Evolutionary conservation across 2,113 vertebrate genomes (phyloP).

Genomic region (Mionectes macconnelli): DNA sequence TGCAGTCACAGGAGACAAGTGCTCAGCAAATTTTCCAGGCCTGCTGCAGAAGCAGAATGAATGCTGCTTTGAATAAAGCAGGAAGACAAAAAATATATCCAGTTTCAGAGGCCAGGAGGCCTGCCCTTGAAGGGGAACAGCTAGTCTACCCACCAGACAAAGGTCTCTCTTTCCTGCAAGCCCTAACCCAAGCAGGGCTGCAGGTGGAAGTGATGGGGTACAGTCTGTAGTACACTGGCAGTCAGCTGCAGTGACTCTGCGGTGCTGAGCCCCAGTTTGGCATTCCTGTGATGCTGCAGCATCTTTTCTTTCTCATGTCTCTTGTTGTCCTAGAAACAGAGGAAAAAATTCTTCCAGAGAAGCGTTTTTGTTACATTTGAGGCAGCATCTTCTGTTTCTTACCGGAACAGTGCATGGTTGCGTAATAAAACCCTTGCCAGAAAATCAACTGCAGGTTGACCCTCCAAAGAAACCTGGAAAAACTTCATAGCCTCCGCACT

Average conservation of each 20-base stretch:
- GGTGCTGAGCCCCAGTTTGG: not conserved
- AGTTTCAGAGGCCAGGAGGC: not conserved
- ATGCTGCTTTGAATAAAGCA: not conserved
- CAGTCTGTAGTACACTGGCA: not conserved
- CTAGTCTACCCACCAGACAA: not conserved
- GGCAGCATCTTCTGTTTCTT: not conserved
- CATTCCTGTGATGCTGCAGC: not conserved
- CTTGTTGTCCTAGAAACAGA: conserved; percentile 68
- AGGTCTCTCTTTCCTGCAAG: not conserved
- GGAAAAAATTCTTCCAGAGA: conserved; percentile 7
- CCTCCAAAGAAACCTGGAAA: not conserved
- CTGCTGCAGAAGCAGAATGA: not conserved
- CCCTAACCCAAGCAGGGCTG: not conserved
- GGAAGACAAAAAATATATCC: not conserved
- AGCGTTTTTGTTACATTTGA: conserved; percentile 7
- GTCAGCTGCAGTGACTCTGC: not conserved
- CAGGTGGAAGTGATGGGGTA: not conserved
- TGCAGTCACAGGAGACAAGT: not conserved
- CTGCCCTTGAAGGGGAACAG: not conserved
- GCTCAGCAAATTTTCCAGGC: not conserved
- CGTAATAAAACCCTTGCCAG: not conserved
- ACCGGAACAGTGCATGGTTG: not conserved
- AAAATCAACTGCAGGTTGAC: not conserved
- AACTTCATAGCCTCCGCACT: not conserved
- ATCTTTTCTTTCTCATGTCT: conserved; percentile 29